Conservation (phyloP, 2,888 invertebrate genomes). For the Drosophila gaucha region DNA sequence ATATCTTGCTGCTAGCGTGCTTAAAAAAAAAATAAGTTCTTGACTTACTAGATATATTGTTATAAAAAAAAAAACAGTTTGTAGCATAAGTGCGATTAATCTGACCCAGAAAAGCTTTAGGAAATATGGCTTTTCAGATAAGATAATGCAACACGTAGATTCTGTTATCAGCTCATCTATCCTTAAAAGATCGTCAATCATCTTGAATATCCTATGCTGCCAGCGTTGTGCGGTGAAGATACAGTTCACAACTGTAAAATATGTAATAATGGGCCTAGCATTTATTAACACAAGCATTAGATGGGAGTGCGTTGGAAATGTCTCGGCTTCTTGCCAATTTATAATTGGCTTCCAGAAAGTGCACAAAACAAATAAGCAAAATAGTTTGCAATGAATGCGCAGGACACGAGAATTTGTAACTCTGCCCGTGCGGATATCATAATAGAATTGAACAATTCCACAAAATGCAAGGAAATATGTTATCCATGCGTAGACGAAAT, state of each 20-base stretch:
- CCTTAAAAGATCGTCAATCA: slow-evolving; percentile 5
- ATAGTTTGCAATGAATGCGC: neutral
- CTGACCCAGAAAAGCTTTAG: neutral
- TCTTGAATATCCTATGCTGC: slow-evolving; percentile 20
- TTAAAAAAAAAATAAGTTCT: neutral
- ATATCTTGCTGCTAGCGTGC: no score
- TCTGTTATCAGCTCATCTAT: neutral
- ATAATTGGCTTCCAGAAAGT: neutral
- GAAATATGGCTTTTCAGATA: neutral
- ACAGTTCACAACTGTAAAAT: neutral
- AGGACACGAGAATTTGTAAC: slow-evolving; percentile 14
- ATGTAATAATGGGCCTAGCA: neutral
- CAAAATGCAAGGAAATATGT: slow-evolving; percentile 3
- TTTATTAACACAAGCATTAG: neutral
- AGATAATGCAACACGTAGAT: neutral
- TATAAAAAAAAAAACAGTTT: accelerated
- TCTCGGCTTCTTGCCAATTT: accelerated
- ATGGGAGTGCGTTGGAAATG: neutral
- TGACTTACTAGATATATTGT: accelerated
- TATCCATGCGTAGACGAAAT: slow-evolving; percentile 8
- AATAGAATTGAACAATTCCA: slow-evolving; percentile 14
- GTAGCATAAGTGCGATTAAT: neutral
- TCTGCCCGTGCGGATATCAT: neutral
- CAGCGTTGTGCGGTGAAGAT: slow-evolving; percentile 4
- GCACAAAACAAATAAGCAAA: neutral